Evolutionary conservation across 2,888 invertebrate species (phyloP).

Genomic region (Brenthis daphne): DNA sequence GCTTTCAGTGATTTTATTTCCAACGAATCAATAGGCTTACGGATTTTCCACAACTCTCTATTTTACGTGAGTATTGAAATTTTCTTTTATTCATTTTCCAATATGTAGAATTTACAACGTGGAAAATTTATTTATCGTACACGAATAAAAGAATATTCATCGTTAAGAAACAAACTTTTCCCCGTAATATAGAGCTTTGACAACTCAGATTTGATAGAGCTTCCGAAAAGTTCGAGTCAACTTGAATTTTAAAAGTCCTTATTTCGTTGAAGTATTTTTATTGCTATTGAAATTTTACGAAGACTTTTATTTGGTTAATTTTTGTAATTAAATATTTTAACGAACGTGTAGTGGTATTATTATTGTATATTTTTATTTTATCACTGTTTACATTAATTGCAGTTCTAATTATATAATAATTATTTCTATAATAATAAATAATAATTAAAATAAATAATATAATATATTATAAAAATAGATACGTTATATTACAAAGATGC

Average conservation of each 20-base stretch:
- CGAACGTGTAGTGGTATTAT: too few species aligned
- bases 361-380: too few species aligned
- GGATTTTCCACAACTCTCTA: slow-evolving; percentile 41
- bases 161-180: slow-evolving; percentile 48
- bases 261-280: neutral
- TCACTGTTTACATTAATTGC: too few species aligned
- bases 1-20: slow-evolving; percentile 53
- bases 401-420: too few species aligned
- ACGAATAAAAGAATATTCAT: neutral
- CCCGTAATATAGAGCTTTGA: slow-evolving; percentile 53
- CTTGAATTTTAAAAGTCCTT: slow-evolving; percentile 3
- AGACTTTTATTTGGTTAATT: too few species aligned
- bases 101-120: neutral
- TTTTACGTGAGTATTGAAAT: slow-evolving; percentile 42
- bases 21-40: slow-evolving; percentile 41
- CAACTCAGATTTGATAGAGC: slow-evolving; percentile 44
- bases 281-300: slow-evolving; percentile 1
- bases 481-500: too few species aligned
- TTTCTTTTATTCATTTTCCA: neutral
- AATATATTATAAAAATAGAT: too few species aligned
- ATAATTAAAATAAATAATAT: too few species aligned
- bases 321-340: too few species aligned
- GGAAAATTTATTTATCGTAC: slow-evolving; percentile 6
- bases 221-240: slow-evolving; percentile 37
- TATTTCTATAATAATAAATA: too few species aligned